Evolutionary conservation across 1,140 invertebrate genomes (phyloP).

Genomic region (Harlomillsia oculata): DNA sequence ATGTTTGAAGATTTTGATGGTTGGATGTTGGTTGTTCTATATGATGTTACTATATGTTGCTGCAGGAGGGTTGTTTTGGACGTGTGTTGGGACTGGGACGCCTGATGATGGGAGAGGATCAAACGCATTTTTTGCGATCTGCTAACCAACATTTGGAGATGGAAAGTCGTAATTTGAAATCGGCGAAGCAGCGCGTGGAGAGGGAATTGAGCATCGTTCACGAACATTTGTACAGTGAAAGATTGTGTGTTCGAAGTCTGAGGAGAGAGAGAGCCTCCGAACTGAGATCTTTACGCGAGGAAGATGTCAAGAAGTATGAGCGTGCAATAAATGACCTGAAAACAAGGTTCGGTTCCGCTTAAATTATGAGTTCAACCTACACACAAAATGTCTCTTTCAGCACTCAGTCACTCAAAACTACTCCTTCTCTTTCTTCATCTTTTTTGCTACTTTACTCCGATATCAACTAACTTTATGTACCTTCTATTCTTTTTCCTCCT

Average conservation of each 20-base stretch:
- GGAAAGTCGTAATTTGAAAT: constrained; percentile 4
- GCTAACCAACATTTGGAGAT: constrained; percentile 13
- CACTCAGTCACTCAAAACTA: too few relatives aligned
- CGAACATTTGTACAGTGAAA: constrained; percentile 14
- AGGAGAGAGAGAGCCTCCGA: constrained; percentile 4
- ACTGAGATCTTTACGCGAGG: constrained; percentile 11
- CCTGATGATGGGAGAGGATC: constrained; percentile 11
- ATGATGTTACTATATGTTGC: not conserved
- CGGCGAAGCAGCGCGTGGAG: constrained; percentile 13
- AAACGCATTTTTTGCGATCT: constrained; percentile 11
- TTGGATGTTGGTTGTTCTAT: not conserved
- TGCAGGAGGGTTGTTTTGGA: constrained; percentile 9
- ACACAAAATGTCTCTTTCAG: too few relatives aligned
- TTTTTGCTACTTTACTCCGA: too few relatives aligned
- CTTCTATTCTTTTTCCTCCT: too few relatives aligned
- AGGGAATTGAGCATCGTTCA: constrained; percentile 5
- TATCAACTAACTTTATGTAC: too few relatives aligned
- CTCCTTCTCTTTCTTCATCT: too few relatives aligned
- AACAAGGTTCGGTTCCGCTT: constrained; percentile 21
- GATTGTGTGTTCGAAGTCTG: constrained; percentile 3
- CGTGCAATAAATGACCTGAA: constrained; percentile 18
- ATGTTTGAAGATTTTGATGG: not conserved
- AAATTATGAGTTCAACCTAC: too few relatives aligned
- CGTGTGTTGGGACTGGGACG: not conserved
- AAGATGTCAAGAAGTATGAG: constrained; percentile 23